Conservation (phyloP, 2,888 invertebrate species). For the Cephus pygmeus region DNA sequence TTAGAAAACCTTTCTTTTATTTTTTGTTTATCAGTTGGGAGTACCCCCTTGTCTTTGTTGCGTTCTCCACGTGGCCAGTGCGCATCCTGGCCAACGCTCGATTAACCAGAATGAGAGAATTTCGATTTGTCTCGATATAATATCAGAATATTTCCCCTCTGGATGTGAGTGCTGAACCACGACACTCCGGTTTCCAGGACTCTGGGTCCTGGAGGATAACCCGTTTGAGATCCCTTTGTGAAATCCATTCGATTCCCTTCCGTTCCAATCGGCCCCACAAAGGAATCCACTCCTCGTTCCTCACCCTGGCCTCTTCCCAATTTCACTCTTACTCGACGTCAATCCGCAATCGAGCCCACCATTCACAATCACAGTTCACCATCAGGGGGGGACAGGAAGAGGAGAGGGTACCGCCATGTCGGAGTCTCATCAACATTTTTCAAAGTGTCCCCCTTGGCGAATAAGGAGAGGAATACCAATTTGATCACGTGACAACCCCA, state of each 20-base stretch:
- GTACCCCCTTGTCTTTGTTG: not conserved
- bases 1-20: not conserved
- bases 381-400: not conserved
- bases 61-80: not conserved
- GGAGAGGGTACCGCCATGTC: not conserved
- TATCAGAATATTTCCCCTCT: not conserved
- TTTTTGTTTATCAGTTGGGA: not conserved
- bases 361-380: not conserved
- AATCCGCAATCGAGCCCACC: not conserved
- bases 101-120: not conserved
- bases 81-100: not conserved
- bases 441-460: not conserved
- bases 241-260: not conserved
- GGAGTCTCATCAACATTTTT: not conserved
- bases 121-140: not conserved
- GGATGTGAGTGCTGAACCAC: not conserved
- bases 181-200: not conserved
- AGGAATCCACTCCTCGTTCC: not conserved
- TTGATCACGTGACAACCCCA: not conserved
- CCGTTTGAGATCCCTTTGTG: not conserved
- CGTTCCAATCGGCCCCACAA: not conserved
- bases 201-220: not conserved
- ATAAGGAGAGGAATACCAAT: not conserved
- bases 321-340: not conserved
- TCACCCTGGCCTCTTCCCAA: not conserved